Percentiles rank a stretch among this genome's conserved stretches.
Conservation (phyloP, 2,888 invertebrate genomes). For the Nemotelus pantherinus region DNA sequence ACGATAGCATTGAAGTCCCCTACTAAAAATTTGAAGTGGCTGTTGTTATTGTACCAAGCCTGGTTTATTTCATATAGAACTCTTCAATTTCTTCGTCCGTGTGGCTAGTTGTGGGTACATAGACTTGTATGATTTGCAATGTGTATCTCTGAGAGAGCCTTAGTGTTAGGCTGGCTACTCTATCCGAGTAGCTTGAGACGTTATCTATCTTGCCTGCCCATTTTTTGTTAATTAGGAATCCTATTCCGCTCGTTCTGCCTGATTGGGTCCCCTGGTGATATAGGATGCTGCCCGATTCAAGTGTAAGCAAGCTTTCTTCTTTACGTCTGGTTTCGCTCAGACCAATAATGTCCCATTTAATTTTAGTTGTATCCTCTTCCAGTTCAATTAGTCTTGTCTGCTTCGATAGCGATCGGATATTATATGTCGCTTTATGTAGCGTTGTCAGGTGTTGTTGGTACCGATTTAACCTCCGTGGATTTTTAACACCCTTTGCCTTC, state of each 20-base stretch:
- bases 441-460: constrained; percentile 7
- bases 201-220: not conserved
- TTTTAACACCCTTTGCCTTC: constrained; percentile 20
- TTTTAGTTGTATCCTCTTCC: not conserved
- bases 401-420: not conserved
- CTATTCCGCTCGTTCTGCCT: constrained; percentile 31
- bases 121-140: constrained; percentile 15
- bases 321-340: constrained; percentile 11
- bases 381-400: not conserved
- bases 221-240: constrained; percentile 22
- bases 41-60: no score
- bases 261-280: constrained; percentile 18
- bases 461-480: constrained; percentile 3
- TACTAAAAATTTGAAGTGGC: no score
- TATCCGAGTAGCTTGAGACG: not conserved
- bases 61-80: no score
- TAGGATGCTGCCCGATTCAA: constrained; percentile 14
- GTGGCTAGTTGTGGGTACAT: constrained; percentile 21
- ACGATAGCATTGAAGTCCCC: no score
- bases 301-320: not conserved
- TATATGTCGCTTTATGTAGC: not conserved
- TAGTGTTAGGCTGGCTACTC: constrained; percentile 15
- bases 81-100: constrained; percentile 7
- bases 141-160: constrained; percentile 23
- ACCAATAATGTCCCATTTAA: constrained; percentile 5